Percentiles rank a stretch among this genome's conserved stretches.
phyloP scores from a whole-genome alignment of 1,140 invertebrate genomes.

The Nephila pilipes region DNA sequence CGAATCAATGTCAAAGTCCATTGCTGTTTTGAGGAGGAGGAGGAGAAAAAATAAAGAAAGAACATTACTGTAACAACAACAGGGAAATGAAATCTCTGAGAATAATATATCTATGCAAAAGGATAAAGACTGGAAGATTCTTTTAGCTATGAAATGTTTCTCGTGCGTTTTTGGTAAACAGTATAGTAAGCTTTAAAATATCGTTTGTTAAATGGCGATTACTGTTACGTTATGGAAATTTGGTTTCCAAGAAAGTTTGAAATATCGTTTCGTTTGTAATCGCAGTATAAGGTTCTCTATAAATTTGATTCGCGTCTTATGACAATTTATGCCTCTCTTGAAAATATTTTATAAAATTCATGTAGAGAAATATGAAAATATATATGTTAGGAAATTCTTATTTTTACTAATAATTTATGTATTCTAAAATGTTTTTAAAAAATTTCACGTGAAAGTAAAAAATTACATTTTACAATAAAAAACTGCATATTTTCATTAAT shows the following conservation, averaged over 20 bases:
- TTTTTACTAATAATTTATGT: too few species aligned
- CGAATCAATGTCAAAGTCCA: constrained; percentile 54
- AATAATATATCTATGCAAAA: constrained; percentile 41
- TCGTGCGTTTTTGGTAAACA: too few species aligned
- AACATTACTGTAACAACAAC: neutral
- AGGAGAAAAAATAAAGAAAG: too few species aligned
- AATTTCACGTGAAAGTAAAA: too few species aligned
- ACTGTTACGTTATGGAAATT: neutral
- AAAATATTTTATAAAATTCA: too few species aligned
- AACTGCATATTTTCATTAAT: too few species aligned
- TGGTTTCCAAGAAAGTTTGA: too few species aligned
- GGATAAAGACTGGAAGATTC: neutral
- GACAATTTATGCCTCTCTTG: neutral
- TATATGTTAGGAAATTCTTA: too few species aligned
- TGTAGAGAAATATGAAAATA: too few species aligned
- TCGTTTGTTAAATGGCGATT: neutral
- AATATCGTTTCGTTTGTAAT: neutral
- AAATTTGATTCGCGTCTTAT: neutral
- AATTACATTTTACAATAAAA: too few species aligned
- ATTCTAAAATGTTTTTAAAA: too few species aligned
- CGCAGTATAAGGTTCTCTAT: neutral
- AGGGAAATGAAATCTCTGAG: constrained; percentile 8
- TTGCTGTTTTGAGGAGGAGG: constrained; percentile 5
- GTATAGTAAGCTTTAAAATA: neutral
- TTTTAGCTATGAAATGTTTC: neutral